Evolutionary conservation across 2,113 vertebrate genomes (phyloP).

Genomic region (Poecile atricapillus): DNA sequence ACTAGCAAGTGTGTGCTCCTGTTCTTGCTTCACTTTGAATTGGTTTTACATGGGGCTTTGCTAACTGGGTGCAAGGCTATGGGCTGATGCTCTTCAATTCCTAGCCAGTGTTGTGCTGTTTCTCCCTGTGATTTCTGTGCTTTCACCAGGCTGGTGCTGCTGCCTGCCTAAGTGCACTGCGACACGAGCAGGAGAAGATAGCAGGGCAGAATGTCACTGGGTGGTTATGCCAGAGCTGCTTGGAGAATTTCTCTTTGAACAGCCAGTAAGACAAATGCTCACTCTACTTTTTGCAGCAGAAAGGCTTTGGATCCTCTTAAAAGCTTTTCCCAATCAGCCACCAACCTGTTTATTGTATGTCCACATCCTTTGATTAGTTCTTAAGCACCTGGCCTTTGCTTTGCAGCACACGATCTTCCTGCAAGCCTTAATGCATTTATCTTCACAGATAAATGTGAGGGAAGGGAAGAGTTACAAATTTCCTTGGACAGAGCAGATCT

Average conservation of each 20-base stretch:
- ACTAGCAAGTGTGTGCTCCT: rapidly evolving
- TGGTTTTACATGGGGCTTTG: not conserved
- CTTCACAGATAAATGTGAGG: not conserved
- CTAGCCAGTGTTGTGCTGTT: not conserved
- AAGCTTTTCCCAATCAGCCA: not conserved
- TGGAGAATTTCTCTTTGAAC: not conserved
- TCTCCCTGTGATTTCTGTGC: not conserved
- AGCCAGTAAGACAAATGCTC: not conserved
- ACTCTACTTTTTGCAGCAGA: not conserved
- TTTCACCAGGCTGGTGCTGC: not conserved
- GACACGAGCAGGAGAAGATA: not conserved
- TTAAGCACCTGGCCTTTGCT: not conserved
- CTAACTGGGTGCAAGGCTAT: not conserved
- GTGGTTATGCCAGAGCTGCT: not conserved
- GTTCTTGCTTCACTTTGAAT: not conserved
- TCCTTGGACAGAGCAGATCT: not conserved
- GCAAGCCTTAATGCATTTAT: not conserved
- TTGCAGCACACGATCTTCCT: not conserved
- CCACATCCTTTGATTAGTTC: not conserved
- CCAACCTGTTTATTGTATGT: not conserved
- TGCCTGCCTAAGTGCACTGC: rapidly evolving
- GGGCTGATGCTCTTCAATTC: not conserved
- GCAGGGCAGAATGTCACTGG: not conserved
- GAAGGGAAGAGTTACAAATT: not conserved
- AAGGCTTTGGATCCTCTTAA: not conserved